Evolutionary conservation across 2,888 invertebrate species (phyloP), one percentile per base, ranked within the genome.

Genomic region (Xanthostigma xanthostigma): DNA sequence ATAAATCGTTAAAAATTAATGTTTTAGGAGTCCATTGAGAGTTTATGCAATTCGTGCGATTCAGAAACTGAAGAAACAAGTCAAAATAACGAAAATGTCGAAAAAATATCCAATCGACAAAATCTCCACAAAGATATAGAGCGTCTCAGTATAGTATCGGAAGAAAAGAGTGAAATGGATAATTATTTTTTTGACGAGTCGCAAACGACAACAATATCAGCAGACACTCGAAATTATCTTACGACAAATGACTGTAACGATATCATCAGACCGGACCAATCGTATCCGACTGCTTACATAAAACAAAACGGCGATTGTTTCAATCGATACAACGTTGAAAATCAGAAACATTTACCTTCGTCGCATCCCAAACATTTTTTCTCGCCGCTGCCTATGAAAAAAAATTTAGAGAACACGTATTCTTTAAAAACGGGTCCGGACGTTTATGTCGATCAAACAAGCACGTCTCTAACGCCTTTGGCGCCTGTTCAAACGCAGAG

Each of bases 71-170:
- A 66, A 51, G 66, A 62, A 40, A 60, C 62, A 27, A 64, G 62
- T 8, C 69, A 69, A 54, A 69, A 69, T 53, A 55, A 66, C 42
- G 65, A 67, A 52, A 68, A 69, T 56, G 65, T 65, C 40, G 66
- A 69, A 53, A 66, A 67, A 56, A 33, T 48, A 36, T 66, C 65
- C 39, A 66, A 71, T 64, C 54, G 71, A 61, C 63, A 73, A 62
- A 65, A 69, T 62, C 57, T 74, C 58, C 58, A 66, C 58, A 68
- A 77, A 57, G 72, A 75, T 62, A 85, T 84, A 65, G 83, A 85
- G 64, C 82, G 84, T 62, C 71, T 86, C 44, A 82, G 82, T 50
- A 78, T 85, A 27, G 85, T 86, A 41, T 81, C 82, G 8, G 86
- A 86, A 61, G 86, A 85, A 59, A 67, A 66, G 50, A 42, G 42